Conservation (phyloP, 2,888 invertebrate genomes). For the Nomada ferruginata region DNA sequence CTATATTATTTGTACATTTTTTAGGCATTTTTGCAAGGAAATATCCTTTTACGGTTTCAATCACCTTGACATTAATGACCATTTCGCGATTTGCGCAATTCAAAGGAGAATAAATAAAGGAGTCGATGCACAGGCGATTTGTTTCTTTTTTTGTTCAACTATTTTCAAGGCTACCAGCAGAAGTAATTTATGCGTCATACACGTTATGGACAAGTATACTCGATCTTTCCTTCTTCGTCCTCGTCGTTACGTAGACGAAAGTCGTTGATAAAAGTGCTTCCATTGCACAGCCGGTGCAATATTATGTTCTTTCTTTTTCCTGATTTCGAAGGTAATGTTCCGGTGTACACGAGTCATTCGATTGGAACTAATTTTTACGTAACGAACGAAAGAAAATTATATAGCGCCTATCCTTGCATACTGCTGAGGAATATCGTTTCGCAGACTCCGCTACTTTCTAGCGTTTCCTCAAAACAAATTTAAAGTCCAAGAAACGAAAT, state of each 20-base stretch:
- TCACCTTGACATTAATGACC: conserved; percentile 55
- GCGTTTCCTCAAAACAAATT: not conserved
- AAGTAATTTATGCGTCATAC: not conserved
- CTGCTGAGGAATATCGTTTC: conserved; percentile 17
- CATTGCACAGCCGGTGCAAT: not conserved
- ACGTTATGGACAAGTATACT: not conserved
- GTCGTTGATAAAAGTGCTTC: not conserved
- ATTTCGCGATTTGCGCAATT: conserved; percentile 29
- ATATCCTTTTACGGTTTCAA: conserved; percentile 20
- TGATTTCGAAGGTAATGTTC: conserved; percentile 30
- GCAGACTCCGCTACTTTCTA: conserved; percentile 32
- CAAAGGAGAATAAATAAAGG: conserved; percentile 3
- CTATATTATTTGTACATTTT: not conserved
- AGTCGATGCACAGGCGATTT: conserved; percentile 5
- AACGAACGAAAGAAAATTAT: conserved; percentile 52
- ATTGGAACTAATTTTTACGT: conserved; percentile 55
- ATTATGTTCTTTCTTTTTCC: conserved; percentile 1
- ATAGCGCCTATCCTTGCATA: conserved; percentile 29
- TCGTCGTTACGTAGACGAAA: not conserved
- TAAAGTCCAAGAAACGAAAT: no score
- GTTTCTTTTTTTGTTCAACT: not conserved
- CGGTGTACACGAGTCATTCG: conserved; percentile 37
- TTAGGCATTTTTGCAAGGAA: not conserved
- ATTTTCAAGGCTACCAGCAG: not conserved
- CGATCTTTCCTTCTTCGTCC: not conserved